Base-by-base conservation (phyloP, 2,113 vertebrate genomes). In the Sterna hirundo region DNA sequence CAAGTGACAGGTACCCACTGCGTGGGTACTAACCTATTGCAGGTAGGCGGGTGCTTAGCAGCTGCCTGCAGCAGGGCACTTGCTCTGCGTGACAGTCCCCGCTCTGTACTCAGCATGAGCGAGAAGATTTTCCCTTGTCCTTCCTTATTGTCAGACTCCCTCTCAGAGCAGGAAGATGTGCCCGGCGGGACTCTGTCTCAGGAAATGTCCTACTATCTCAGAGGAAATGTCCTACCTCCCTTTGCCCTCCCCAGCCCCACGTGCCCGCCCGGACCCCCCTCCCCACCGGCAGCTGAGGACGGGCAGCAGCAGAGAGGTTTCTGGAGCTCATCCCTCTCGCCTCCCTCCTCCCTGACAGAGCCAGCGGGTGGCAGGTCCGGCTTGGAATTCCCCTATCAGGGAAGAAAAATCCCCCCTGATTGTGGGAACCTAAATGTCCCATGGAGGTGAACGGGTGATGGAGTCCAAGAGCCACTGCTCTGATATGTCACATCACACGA, bases 321-420 rank as follows among this genome's bases (percentile, higher is more conserved):
- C 97, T 97, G 96, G 77, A 96, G 83, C 93, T 93, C 22, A 29
- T 95, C 95, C 71, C 42, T 97, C 83, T 95, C 88, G 23, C 96
- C 81, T 96, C 52, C 54, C 36, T 91, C n/a, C 78, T 83, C 77
- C 77, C 80, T 96, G 94, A 91, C 75, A 95, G 89, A 97, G 70
- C 65, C 62, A 86, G 69, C 3, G 2, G 49, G 49, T n/a, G 71
- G 81, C 65, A 91, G 47, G 30, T 91, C 77, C 17, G 7, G 77
- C 51, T 52, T 91, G 95, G 95, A 96, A 97, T 96, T 97, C 90
- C 90, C 90, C 94, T 93, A 88, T 90, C 86, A 88, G 68, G 51
- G 47, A 83, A 70, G 68, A 86, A 91, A 96, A 96, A 90, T 94
- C 71, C 83, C 81, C 44, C 32, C 61, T 82, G 75, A 97, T 74